These are phyloP conservation scores for Ruditapes philippinarum DNA, from an alignment of 1,140 invertebrate genomes.

Conservation along the genomic window DNA sequence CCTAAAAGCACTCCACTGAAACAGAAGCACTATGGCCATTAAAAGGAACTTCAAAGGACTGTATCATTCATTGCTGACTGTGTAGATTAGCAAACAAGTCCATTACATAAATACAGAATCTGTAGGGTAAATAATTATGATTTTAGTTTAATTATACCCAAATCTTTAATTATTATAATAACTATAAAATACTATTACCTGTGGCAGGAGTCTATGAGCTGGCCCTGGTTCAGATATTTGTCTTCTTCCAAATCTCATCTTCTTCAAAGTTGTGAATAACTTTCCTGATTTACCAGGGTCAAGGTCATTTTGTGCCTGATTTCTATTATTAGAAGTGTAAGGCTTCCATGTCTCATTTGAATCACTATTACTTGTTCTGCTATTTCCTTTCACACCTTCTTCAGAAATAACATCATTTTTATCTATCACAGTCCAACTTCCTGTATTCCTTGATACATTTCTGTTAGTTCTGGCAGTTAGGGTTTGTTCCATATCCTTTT, in stretches of 20 bases:
- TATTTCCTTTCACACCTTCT: neutral
- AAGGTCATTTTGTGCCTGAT: neutral
- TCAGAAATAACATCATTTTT: slow-evolving; percentile 5
- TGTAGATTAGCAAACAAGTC: too few species aligned
- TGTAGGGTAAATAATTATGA: too few species aligned
- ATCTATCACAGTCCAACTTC: slow-evolving; percentile 3
- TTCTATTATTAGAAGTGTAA: neutral
- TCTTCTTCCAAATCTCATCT: neutral
- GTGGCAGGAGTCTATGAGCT: neutral
- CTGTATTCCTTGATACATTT: neutral
- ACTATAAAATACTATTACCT: too few species aligned
- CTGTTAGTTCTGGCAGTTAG: neutral
- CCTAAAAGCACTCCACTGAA: too few species aligned
- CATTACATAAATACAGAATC: too few species aligned
- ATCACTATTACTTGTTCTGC: neutral
- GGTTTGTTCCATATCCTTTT: neutral
- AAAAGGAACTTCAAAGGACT: too few species aligned
- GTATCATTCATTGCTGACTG: too few species aligned
- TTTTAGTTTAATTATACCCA: too few species aligned
- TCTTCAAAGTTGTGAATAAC: slow-evolving; percentile 22
- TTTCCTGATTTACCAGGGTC: slow-evolving; percentile 19
- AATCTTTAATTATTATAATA: too few species aligned
- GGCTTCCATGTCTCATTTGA: slow-evolving; percentile 8
- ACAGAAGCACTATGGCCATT: too few species aligned
- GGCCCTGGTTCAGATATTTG: slow-evolving; percentile 9